These are phyloP conservation scores for Brotula barbata DNA, from an alignment of 2,797 vertebrate species.

Conservation along the genomic window DNA sequence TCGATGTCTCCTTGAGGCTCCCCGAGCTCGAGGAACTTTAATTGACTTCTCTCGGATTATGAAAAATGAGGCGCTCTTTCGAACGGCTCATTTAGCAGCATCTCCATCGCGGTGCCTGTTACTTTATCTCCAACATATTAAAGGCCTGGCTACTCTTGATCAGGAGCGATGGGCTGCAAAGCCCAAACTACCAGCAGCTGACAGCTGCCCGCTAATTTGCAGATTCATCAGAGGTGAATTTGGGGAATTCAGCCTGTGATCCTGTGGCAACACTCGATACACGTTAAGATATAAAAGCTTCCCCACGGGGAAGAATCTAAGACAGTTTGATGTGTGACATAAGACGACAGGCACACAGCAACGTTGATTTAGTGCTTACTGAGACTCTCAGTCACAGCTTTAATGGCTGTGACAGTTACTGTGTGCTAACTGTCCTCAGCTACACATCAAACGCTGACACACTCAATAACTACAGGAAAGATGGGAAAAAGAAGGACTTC, in stretches of 20 bases:
- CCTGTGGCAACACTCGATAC: slow-evolving; percentile 39
- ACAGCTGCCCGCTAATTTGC: slow-evolving; percentile 63
- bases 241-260: slow-evolving; percentile 31
- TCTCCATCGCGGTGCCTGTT: slow-evolving; percentile 49
- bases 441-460: slow-evolving; percentile 6
- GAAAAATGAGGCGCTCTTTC: slow-evolving; percentile 68
- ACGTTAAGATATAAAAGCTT: slow-evolving; percentile 40
- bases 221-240: slow-evolving; percentile 62
- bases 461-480: slow-evolving; percentile 7
- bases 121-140: slow-evolving; percentile 68
- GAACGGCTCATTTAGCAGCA: slow-evolving; percentile 71
- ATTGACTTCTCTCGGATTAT: slow-evolving; percentile 68
- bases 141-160: slow-evolving; percentile 56
- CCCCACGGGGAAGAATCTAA: not conserved
- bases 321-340: not conserved
- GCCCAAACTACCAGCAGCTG: slow-evolving; percentile 32
- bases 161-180: slow-evolving; percentile 62
- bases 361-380: slow-evolving; percentile 8
- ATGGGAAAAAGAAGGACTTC: no score
- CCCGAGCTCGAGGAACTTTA: slow-evolving; percentile 53
- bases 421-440: not conserved
- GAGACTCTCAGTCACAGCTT: slow-evolving; percentile 17
- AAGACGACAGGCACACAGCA: not conserved
- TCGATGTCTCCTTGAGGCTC: slow-evolving; percentile 51
- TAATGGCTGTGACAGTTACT: slow-evolving; percentile 17